Base-by-base conservation (phyloP, 1,140 invertebrate species). In the Chironomus tepperi region DNA sequence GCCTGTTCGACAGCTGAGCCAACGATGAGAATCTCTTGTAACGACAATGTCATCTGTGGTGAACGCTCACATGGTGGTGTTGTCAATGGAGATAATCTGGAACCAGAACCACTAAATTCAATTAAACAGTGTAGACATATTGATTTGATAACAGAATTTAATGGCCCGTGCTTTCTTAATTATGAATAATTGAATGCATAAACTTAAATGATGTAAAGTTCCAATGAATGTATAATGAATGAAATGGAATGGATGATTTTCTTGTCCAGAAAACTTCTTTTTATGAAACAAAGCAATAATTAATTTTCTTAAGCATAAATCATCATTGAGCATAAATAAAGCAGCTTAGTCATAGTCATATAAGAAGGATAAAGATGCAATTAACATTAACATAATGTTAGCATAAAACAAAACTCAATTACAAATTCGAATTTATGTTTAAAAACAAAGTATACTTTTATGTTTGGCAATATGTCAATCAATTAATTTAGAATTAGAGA, bases 11-110 rank as follows among this genome's bases (percentile, higher is more conserved):
- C 89, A 79, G 93, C 93, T 81, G 96, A 97, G 64, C 97, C 96
- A 73, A 98, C 90, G 76, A 98, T 96, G 42, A 98, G 85, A 77
- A 97, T 95, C 86, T 98, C 97, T 85, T 97, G 94, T 18, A 98
- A 86, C 57, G 90, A 90, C 74, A 97, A 86, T 79, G 89, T 91
- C 93, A 94, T 94, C 79, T 89, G 88, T 77, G 91, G 88, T 42
- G 91, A 90, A 80, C 93, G 90, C 83, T 97, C 95, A 77, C 95
- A 87, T 15, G 93, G 93, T 73, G 95, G 94, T 73, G 91, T 95
- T 77, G 91, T 95, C 75, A 93, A 82, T 65, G 92, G 89, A 78
- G 91, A 93, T 79, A 96, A 86, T 83, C 95, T 90, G 82, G 82
- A 85, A 84, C 81, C 81, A 79, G 81, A 82, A 81, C 78, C 82